phyloP scores from a whole-genome alignment of 37 sponge, comb jelly and placozoan species.

The Amphimedon queenslandica region DNA sequence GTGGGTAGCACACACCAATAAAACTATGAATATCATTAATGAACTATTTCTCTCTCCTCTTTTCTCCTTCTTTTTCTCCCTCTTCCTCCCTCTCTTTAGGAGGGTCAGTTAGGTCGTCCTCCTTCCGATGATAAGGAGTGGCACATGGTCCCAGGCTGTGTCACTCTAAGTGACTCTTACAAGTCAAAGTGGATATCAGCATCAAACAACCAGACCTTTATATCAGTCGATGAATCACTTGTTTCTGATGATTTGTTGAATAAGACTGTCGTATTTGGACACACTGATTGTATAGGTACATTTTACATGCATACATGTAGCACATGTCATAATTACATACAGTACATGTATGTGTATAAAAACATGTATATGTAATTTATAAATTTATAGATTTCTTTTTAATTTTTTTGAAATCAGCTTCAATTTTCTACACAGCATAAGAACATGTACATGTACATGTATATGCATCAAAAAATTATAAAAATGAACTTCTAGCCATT shows the following conservation, averaged over 20 bases:
- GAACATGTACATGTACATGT: too few species aligned
- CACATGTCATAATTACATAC: too few species aligned
- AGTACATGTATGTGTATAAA: too few species aligned
- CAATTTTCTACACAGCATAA: too few species aligned
- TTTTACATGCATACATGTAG: neutral
- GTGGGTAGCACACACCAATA: too few species aligned
- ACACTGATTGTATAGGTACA: constrained; percentile 44
- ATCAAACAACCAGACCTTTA: constrained; percentile 67
- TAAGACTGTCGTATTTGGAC: constrained; percentile 48
- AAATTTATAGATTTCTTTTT: too few species aligned
- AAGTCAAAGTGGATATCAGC: constrained; percentile 69
- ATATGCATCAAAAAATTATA: too few species aligned
- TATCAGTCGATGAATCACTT: constrained; percentile 61
- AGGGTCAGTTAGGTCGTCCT: constrained; percentile 73
- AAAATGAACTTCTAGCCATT: too few species aligned
- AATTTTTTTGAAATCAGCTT: too few species aligned
- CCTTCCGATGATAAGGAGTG: constrained; percentile 56
- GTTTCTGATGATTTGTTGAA: constrained; percentile 46
- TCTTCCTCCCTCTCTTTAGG: too few species aligned
- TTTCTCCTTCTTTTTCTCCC: neutral
- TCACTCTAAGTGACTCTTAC: constrained; percentile 29
- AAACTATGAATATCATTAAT: too few species aligned
- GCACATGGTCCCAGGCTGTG: constrained; percentile 52
- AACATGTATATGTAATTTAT: too few species aligned
- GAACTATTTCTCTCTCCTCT: neutral